A percentile compares a stretch with the other conserved stretches of the same genome.
These are phyloP conservation scores for Pseudococcus longispinus DNA, from an alignment of 2,888 invertebrate species.

Conservation along the genomic window DNA sequence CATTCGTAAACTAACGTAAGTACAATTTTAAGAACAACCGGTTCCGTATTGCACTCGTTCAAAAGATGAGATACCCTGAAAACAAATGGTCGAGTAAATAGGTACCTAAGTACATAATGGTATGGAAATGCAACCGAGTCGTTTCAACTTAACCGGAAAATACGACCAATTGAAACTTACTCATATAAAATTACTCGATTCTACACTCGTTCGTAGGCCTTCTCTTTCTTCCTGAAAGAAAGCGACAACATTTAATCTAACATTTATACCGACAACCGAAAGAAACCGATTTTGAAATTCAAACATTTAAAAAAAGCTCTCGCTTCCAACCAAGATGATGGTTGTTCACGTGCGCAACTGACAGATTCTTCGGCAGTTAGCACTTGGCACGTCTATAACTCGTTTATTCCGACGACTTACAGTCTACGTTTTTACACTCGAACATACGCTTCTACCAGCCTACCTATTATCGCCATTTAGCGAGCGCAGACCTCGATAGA, in stretches of 20 bases:
- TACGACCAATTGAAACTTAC: conserved; percentile 16
- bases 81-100: background rate
- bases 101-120: background rate
- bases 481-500: too few species aligned
- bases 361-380: too few species aligned
- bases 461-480: too few species aligned
- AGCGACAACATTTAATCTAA: background rate
- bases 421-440: too few species aligned
- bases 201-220: conserved; percentile 45
- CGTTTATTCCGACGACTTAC: too few species aligned
- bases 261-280: background rate
- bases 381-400: too few species aligned
- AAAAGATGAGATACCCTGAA: background rate
- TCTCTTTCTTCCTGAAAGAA: conserved; percentile 56
- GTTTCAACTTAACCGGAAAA: too few species aligned
- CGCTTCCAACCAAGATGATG: too few species aligned
- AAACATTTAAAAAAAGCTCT: background rate
- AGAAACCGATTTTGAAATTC: background rate
- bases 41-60: background rate
- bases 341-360: too few species aligned
- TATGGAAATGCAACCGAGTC: too few species aligned
- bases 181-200: conserved; percentile 56
- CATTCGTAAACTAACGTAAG: conserved; percentile 42
- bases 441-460: too few species aligned
- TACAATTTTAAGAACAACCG: conserved; percentile 11